phyloP scores from a whole-genome alignment of 2,888 invertebrate species.

The Erebia epiphron region DNA sequence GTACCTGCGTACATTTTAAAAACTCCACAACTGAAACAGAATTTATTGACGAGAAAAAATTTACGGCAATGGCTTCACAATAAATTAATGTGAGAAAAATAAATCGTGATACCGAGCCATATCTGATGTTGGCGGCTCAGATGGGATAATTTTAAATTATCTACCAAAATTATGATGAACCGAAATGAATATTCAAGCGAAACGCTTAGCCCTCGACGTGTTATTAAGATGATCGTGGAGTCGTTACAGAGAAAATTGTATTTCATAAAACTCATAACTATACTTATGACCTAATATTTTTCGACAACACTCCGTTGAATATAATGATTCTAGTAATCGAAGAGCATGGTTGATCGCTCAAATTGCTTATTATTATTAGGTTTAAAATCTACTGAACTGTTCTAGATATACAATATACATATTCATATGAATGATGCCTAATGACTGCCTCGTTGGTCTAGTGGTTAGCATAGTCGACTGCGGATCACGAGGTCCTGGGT shows the following conservation, averaged over 20 bases:
- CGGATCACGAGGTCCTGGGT: too few species aligned
- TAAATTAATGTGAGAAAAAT: conserved; percentile 68
- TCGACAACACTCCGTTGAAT: conserved; percentile 75
- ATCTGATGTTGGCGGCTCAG: conserved; percentile 38
- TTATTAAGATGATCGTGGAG: conserved; percentile 80
- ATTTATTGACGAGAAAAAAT: conserved; percentile 12
- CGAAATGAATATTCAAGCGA: conserved; percentile 80
- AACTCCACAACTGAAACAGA: neutral
- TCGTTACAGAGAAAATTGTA: conserved; percentile 79
- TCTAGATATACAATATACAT: neutral
- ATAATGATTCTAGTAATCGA: conserved; percentile 56
- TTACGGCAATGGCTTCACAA: conserved; percentile 31
- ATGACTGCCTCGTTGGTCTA: too few species aligned
- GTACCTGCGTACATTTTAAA: too few species aligned
- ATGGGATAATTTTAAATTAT: conserved; percentile 79
- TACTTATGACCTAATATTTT: conserved; percentile 80
- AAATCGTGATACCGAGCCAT: conserved; percentile 57
- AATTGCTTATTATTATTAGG: conserved; percentile 44
- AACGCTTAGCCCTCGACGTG: conserved; percentile 73
- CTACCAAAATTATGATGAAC: conserved; percentile 78
- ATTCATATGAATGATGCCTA: conserved; percentile 1
- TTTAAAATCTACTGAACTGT: conserved; percentile 7
- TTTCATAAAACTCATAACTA: conserved; percentile 80
- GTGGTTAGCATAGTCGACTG: too few species aligned
- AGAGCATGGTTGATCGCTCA: conserved; percentile 31